Evolutionary conservation across 2,888 invertebrate genomes (phyloP), one percentile per base, ranked within the genome.

Genomic region (Napeogenes sylphis): DNA sequence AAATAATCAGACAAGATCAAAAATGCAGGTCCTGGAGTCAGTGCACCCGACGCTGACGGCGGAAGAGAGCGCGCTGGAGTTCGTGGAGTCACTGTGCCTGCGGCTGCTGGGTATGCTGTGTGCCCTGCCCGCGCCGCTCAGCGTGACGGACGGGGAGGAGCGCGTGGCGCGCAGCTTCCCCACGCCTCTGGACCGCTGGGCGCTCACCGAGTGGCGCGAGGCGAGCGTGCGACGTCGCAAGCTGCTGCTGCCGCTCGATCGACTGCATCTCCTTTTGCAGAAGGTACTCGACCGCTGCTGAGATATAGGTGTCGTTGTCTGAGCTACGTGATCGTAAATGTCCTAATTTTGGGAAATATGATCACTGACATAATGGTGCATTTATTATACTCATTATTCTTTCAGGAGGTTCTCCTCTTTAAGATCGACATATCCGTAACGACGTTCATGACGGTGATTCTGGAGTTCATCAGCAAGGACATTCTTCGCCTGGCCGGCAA

Each of bases 381-480:
- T 42, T 42, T 30, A 38, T 12, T 38, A 21, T 33, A 53, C 32
- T 61, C 56, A 58, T 68, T 13, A 58, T 62, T 32, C 32, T 71
- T 69, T 13, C 85, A 96, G 95, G 97, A 97, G 90, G 94, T 97
- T 68, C 91, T 97, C 35, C 93, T 94, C 73, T 96, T 96, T 87
- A 97, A 97, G 88, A 94, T 97, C 70, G 96, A 97, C 86, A 93
- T 93, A 67, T 95, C 96, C 63, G 97, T 98, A 45, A 95, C 97
- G 3, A 91, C 97, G 63, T 98, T 97, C 87, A 94, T 98, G 78
- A 96, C 97, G 55, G 98, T 97, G 56, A 97, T 99, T 54, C 88
- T 99, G 71, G 99, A 99, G 86, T 98, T 97, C 85, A 97, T 99
- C 72, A 96, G 97, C 70, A 96, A 96, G 1, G 99, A 99, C 88